phyloP scores from a whole-genome alignment of 2,888 invertebrate genomes.

The Lacanobia oleracea region DNA sequence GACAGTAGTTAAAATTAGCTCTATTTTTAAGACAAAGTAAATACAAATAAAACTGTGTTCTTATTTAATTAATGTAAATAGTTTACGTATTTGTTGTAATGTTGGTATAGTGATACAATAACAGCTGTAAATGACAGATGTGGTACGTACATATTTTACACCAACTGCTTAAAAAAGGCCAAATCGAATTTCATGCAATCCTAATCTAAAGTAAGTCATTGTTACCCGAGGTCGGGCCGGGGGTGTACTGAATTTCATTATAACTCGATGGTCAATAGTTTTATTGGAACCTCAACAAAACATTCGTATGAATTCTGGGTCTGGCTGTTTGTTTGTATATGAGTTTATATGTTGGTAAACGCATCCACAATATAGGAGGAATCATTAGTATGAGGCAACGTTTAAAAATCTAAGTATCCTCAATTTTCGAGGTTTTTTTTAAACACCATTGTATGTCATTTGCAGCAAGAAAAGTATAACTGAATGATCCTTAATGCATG shows the following conservation, averaged over 20 bases:
- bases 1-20: constrained; percentile 36
- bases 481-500: constrained; percentile 36
- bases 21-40: constrained; percentile 49
- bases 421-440: not conserved
- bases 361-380: not conserved
- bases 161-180: not conserved
- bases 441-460: not conserved
- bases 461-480: not conserved
- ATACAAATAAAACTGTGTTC: constrained; percentile 65
- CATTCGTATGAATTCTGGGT: not conserved
- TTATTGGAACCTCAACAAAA: no score
- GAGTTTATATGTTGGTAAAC: not conserved
- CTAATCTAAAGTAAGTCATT: no score
- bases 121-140: not conserved
- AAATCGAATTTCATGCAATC: no score
- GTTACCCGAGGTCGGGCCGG: no score
- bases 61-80: constrained; percentile 50
- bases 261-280: no score
- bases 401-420: not conserved
- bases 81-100: constrained; percentile 38
- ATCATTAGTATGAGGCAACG: not conserved
- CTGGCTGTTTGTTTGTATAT: not conserved
- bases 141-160: not conserved
- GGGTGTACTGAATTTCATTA: no score
- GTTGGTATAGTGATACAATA: constrained; percentile 10